Conservation (phyloP, 2,113 vertebrate species). For the Varanus komodoensis region DNA sequence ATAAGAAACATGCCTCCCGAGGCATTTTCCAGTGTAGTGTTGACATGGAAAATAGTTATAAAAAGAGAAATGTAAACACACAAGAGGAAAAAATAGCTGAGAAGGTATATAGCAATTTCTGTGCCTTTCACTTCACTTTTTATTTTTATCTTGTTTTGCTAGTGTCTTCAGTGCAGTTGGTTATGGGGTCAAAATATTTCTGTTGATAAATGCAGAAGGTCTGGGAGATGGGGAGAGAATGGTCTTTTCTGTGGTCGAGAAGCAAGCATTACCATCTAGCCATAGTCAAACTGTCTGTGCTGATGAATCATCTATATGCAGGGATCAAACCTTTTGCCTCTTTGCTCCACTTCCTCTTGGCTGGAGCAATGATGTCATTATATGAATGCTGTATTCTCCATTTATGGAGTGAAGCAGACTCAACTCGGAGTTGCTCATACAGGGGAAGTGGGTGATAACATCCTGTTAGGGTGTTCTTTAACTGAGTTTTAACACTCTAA, state of each 20-base stretch:
- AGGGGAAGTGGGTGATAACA: conserved; percentile 76
- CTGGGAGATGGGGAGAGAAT: conserved; percentile 3
- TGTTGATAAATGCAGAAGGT: conserved; percentile 2
- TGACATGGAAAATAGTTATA: background rate
- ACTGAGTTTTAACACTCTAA: conserved; percentile 37
- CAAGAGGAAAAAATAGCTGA: background rate
- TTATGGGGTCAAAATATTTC: rapidly evolving
- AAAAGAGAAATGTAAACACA: background rate
- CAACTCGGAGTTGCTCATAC: conserved; percentile 57
- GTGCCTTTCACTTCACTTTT: background rate
- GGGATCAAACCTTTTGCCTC: conserved; percentile 60
- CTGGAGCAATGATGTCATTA: conserved; percentile 76
- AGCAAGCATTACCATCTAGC: conserved; percentile 49
- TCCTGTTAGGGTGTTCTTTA: conserved; percentile 50
- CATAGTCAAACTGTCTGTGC: conserved; percentile 48
- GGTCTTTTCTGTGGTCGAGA: conserved; percentile 16
- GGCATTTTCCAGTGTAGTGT: no score
- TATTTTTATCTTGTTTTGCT: background rate
- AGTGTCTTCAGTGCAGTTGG: background rate
- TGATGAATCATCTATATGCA: conserved; percentile 73
- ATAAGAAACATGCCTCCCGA: background rate
- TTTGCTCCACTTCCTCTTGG: conserved; percentile 75
- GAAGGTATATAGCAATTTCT: background rate
- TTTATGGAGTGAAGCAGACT: conserved; percentile 80
- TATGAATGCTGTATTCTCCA: conserved; percentile 75